These are phyloP conservation scores for Taphrorychus bicolor DNA, from an alignment of 2,888 invertebrate species.

Conservation along the genomic window DNA sequence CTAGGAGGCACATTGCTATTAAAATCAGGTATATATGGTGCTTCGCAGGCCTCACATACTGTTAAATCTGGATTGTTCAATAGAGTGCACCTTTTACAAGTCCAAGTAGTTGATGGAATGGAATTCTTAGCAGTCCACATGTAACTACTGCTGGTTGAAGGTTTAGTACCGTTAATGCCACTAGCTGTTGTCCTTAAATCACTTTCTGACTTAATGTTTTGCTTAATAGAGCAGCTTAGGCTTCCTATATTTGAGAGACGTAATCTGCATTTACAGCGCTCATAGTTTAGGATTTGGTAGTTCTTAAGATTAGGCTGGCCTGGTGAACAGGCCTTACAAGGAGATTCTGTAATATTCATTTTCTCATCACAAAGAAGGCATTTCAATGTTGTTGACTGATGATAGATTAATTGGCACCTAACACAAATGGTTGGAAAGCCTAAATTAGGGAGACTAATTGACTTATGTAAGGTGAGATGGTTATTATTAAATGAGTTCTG, in stretches of 20 bases:
- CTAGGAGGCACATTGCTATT: conserved; percentile 58
- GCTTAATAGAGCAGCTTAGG: conserved; percentile 56
- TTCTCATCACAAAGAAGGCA: conserved; percentile 55
- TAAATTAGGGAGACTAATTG: conserved; percentile 44
- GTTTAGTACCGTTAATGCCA: conserved; percentile 54
- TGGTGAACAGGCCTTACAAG: conserved; percentile 57
- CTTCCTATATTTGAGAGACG: conserved; percentile 57
- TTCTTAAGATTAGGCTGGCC: conserved; percentile 52
- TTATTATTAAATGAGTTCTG: conserved; percentile 10
- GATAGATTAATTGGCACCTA: conserved; percentile 42
- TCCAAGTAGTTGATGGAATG: conserved; percentile 64
- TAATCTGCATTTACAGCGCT: conserved; percentile 55
- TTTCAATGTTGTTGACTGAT: conserved; percentile 41
- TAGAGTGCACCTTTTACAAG: conserved; percentile 77
- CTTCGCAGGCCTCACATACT: conserved; percentile 78
- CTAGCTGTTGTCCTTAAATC: conserved; percentile 58
- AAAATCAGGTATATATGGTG: conserved; percentile 63
- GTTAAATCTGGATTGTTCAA: conserved; percentile 72
- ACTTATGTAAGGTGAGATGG: conserved; percentile 31
- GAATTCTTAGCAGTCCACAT: conserved; percentile 54
- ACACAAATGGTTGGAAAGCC: conserved; percentile 40
- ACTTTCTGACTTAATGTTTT: conserved; percentile 52
- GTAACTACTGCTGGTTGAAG: conserved; percentile 49
- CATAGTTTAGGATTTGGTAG: conserved; percentile 54
- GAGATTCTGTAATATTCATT: conserved; percentile 57